Conservation (phyloP, 2,888 invertebrate genomes). For the Chymomyza caudatula region DNA sequence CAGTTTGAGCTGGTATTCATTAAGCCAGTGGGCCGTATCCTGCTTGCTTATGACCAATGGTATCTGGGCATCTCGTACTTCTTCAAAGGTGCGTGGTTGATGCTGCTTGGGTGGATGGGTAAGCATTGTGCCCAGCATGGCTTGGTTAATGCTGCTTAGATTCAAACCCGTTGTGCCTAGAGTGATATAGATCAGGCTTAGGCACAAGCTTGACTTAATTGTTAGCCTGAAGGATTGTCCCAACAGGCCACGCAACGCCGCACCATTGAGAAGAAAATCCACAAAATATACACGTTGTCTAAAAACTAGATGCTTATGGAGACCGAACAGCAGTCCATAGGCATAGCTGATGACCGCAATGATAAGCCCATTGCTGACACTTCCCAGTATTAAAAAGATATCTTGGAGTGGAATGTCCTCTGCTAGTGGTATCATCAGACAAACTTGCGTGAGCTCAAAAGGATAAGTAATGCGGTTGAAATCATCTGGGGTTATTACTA, state of each 20-base stretch:
- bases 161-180: slow-evolving; percentile 47
- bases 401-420: slow-evolving; percentile 42
- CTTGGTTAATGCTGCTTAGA: slow-evolving; percentile 47
- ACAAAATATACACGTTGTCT: background rate
- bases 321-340: slow-evolving; percentile 41
- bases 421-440: slow-evolving; percentile 56
- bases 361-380: slow-evolving; percentile 28
- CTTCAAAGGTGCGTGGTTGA: slow-evolving; percentile 46
- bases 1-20: background rate
- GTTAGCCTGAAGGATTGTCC: slow-evolving; percentile 46
- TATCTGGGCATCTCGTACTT: slow-evolving; percentile 27
- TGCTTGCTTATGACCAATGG: slow-evolving; percentile 25
- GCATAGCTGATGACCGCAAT: slow-evolving; percentile 30
- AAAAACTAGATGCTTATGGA: slow-evolving; percentile 17
- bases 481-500: slow-evolving; percentile 9
- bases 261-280: slow-evolving; percentile 51
- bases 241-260: slow-evolving; percentile 50
- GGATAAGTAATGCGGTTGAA: slow-evolving; percentile 39
- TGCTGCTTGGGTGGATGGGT: slow-evolving; percentile 51
- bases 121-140: slow-evolving; percentile 50
- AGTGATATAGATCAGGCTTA: slow-evolving; percentile 40
- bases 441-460: slow-evolving; percentile 49
- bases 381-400: slow-evolving; percentile 39
- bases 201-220: background rate
- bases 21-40: background rate